Percentiles rank a stretch among this genome's conserved stretches.
Evolutionary conservation across 2,113 vertebrate species (phyloP).

Genomic region (Nycticorax nycticorax): DNA sequence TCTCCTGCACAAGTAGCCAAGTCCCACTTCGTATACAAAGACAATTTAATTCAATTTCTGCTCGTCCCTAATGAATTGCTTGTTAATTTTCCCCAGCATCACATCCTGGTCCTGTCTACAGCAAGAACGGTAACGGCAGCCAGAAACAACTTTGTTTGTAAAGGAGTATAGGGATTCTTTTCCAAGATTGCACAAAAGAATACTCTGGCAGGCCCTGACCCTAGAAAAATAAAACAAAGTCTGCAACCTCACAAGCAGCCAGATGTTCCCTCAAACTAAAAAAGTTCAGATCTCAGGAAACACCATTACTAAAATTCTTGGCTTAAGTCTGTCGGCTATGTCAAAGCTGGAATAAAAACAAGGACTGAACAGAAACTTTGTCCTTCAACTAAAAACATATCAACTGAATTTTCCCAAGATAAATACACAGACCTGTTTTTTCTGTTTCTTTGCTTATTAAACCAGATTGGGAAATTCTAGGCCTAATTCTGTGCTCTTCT

Average conservation of each 20-base stretch:
- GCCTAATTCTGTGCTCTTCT: background rate
- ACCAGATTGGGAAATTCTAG: background rate
- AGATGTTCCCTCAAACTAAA: slow-evolving; percentile 42
- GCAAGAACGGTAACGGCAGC: background rate
- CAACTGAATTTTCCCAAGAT: background rate
- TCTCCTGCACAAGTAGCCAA: background rate
- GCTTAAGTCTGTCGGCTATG: background rate
- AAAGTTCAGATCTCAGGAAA: slow-evolving; percentile 43
- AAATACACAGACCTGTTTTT: background rate
- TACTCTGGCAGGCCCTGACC: background rate
- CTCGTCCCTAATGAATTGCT: background rate
- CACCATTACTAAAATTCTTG: slow-evolving; percentile 49
- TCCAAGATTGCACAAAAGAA: slow-evolving; percentile 26
- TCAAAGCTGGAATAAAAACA: slow-evolving; percentile 32
- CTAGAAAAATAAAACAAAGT: slow-evolving; percentile 15
- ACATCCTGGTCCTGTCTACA: background rate
- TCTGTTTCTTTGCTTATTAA: background rate
- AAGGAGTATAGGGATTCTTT: background rate
- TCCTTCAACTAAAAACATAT: background rate
- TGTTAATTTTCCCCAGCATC: background rate
- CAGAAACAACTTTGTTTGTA: background rate
- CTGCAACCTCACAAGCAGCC: slow-evolving; percentile 27
- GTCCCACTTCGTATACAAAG: background rate
- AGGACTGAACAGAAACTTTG: slow-evolving; percentile 26
- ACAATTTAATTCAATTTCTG: background rate